Conservation (phyloP, 2,797 vertebrate species). For the Phrynocephalus vlangalii region DNA sequence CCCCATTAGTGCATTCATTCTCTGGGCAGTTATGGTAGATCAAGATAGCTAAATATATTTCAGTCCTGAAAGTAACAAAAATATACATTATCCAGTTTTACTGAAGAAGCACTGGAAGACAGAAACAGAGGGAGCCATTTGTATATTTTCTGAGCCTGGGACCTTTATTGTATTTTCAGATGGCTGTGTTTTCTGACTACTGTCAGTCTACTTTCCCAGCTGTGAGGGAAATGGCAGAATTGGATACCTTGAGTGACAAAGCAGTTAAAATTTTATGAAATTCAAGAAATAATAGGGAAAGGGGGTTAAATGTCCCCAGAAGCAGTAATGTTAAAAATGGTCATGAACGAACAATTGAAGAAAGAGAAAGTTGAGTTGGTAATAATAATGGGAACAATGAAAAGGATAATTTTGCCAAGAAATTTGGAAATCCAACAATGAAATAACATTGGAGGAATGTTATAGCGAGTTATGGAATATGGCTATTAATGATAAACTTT, state of each 20-base stretch:
- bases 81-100: background rate
- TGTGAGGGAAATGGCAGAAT: background rate
- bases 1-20: too few relatives aligned
- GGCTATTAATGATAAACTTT: background rate
- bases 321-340: too few relatives aligned
- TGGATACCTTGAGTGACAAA: background rate
- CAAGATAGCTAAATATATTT: conserved; percentile 13
- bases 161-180: conserved; percentile 2
- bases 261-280: background rate
- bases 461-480: too few relatives aligned
- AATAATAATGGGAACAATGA: too few relatives aligned
- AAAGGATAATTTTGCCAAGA: too few relatives aligned
- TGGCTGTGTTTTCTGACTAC: background rate
- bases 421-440: too few relatives aligned
- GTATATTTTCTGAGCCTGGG: conserved; percentile 1
- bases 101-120: background rate
- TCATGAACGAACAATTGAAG: too few relatives aligned
- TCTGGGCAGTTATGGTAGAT: too few relatives aligned
- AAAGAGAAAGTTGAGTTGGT: too few relatives aligned
- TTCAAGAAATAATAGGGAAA: too few relatives aligned
- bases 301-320: too few relatives aligned
- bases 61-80: conserved; percentile 5
- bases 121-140: background rate
- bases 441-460: too few relatives aligned
- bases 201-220: background rate